These are phyloP conservation scores for Pentalonia nigronervosa DNA, from an alignment of 1,140 invertebrate species.

Conservation along the genomic window DNA sequence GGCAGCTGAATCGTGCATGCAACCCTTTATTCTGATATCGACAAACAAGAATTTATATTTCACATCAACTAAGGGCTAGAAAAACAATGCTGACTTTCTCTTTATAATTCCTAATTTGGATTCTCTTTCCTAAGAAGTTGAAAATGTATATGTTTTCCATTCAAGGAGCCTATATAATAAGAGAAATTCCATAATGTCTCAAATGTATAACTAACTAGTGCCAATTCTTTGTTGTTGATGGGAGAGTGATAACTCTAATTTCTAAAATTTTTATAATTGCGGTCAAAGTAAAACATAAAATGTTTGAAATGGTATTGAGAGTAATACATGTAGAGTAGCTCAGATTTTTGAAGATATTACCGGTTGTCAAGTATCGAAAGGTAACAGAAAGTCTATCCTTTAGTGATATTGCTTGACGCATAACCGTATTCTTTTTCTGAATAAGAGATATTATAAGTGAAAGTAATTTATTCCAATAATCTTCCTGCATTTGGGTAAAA, in stretches of 20 bases:
- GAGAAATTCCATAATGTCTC: constrained; percentile 65
- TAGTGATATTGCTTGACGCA: constrained; percentile 62
- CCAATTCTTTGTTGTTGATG: constrained; percentile 60
- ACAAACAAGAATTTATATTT: constrained; percentile 62
- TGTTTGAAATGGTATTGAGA: not conserved
- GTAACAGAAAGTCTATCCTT: constrained; percentile 63
- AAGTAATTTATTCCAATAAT: constrained; percentile 61
- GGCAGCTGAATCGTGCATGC: constrained; percentile 63
- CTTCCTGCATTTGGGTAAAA: constrained; percentile 60
- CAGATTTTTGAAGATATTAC: constrained; percentile 63
- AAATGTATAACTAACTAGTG: constrained; percentile 63
- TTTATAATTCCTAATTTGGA: constrained; percentile 67
- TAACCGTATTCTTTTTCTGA: constrained; percentile 60
- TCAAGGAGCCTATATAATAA: constrained; percentile 65
- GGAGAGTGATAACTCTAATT: constrained; percentile 55
- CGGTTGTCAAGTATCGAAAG: constrained; percentile 63
- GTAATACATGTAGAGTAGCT: constrained; percentile 61
- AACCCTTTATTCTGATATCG: constrained; percentile 62
- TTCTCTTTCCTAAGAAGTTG: constrained; percentile 63
- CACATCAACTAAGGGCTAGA: constrained; percentile 63
- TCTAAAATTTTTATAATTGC: not conserved
- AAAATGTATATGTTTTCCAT: constrained; percentile 66
- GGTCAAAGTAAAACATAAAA: not conserved
- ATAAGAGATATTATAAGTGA: constrained; percentile 57
- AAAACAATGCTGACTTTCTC: constrained; percentile 64